Conservation (phyloP, 2,113 vertebrate genomes). For the Proterorhinus semilunaris region DNA sequence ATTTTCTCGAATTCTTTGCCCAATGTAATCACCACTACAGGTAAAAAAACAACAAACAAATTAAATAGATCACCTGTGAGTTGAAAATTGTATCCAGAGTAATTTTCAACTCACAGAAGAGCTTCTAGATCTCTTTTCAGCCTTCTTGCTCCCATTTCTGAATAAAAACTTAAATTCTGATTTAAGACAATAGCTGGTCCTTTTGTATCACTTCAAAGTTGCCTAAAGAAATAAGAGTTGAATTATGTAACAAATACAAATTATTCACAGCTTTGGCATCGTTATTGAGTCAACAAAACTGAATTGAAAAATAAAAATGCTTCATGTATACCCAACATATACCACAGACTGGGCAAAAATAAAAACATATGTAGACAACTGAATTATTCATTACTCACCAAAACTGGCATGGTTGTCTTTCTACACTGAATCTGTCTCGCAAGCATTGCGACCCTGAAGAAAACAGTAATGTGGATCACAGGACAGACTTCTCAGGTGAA, state of each 20-base stretch:
- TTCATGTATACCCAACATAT: not conserved
- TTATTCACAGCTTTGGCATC: too few relatives aligned
- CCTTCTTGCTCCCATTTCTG: slow-evolving; percentile 79
- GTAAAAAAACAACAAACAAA: slow-evolving; percentile 24
- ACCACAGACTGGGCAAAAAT: not conserved
- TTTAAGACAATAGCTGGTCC: too few relatives aligned
- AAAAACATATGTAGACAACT: not conserved
- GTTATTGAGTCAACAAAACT: not conserved
- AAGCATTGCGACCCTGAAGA: slow-evolving; percentile 5
- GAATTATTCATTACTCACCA: not conserved
- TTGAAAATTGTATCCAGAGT: not conserved
- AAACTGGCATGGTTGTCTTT: not conserved
- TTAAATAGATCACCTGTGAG: not conserved
- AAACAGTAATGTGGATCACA: slow-evolving; percentile 4
- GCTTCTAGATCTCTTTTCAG: slow-evolving; percentile 80
- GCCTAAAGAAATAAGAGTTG: too few relatives aligned
- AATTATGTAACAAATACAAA: too few relatives aligned
- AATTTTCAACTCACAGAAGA: slow-evolving; percentile 79
- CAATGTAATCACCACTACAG: slow-evolving; percentile 82
- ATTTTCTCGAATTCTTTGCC: slow-evolving; percentile 83
- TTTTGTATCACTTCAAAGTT: too few relatives aligned
- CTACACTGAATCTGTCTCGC: slow-evolving; percentile 13
- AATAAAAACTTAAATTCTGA: slow-evolving; percentile 1
- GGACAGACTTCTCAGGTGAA: slow-evolving; percentile 56
- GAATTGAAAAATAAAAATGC: not conserved